Base-by-base conservation (phyloP, 2,888 invertebrate species). In the Leptopilina syphax region DNA sequence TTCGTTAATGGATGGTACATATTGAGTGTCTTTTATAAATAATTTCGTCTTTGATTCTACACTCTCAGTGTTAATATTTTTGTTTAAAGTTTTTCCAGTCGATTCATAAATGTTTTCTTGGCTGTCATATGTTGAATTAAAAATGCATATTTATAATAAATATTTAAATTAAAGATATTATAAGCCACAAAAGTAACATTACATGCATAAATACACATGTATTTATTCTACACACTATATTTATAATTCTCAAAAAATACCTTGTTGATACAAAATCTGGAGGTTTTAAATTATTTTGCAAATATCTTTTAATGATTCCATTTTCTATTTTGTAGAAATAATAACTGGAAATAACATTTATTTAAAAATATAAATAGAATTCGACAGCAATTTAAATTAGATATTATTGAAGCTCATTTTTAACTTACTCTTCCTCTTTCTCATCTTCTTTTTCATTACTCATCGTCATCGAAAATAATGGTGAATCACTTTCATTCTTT, bases 221-320 rank as follows among this genome's bases (percentile, higher is more conserved):
- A 18, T 18, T 18, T 18, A 18, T 18, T 18, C 18, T 18, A 18
- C 57, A 57, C 3, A 57, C 7, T 57, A 3, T 57, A 12, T 57
- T 57, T 57, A 57, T 57, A 57, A 57, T n/a, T 24, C 9, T 47
- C 4, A 41, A 68, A 18, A 68, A 68, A 47, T 27, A 70, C 70
- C 70, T 54, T 7, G 18, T 70, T 70, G 50, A 27, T 12, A 12
- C 12, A 24, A 12, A 12, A 27, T 70, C 50, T 27, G 13, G 8
- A 54, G 1, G 12, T 7, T 54, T 13, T 54, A 13, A 9, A 41
- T 73, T 34, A 9, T 13, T 73, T 34, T 34, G 27, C 1, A 73
- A 27, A 57, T 57, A 41, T 50, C 57, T 73, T 34, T 73, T 27
- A 57, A 73, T 73, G n/a, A 73, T n/a, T 13, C 73, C 73, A 73